Base-by-base conservation (phyloP, 2,888 invertebrate genomes). In the Thymelicus lineola region DNA sequence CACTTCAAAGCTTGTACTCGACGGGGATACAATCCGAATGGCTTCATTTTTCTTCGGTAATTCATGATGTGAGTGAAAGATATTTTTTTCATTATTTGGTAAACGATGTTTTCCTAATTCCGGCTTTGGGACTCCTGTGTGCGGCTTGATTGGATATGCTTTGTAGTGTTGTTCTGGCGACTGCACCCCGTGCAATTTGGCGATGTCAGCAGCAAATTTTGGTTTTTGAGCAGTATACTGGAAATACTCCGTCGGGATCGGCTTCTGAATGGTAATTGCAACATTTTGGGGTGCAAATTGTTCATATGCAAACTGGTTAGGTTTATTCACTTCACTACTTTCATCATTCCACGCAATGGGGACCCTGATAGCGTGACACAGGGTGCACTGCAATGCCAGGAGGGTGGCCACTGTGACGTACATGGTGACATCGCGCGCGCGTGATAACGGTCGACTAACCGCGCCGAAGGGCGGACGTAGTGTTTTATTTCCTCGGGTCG, bases 401-500 rank as follows among this genome's bases (percentile, higher is more conserved):
- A 83, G 76, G 66, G 78, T 77, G 77, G 85, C 72, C 69, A 82
- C 82, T 83, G 80, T 80, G 78, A 82, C 84, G 81, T 83, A 83
- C 90, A 90, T 90, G 84, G 87, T 89, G 81, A 90, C 93, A 93
- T 93, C 86, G 89, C 92, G 89, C 86, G 86, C 86, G 86, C 79
- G 79, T 77, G 77, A 79, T 84, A 80, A 80, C 83, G 85, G 85
- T 83, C 82, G 86, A 94, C 94, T 94, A 90, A 88, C 87, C 86
- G 80, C 86, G 82, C 81, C 86, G 83, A 79, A 78, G 80, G 84
- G 77, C 76, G 75, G 80, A 74, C 82, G 81, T 87, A 84, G 81
- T 86, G 91, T 90, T 94, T 93, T 94, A 94, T 93, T 87, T 90
- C 88, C 89, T 94, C 93, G 91, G 91, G 89, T 79, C 82, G 82